Conservation (phyloP, 2,797 vertebrate species). For the Staurois parvus region DNA sequence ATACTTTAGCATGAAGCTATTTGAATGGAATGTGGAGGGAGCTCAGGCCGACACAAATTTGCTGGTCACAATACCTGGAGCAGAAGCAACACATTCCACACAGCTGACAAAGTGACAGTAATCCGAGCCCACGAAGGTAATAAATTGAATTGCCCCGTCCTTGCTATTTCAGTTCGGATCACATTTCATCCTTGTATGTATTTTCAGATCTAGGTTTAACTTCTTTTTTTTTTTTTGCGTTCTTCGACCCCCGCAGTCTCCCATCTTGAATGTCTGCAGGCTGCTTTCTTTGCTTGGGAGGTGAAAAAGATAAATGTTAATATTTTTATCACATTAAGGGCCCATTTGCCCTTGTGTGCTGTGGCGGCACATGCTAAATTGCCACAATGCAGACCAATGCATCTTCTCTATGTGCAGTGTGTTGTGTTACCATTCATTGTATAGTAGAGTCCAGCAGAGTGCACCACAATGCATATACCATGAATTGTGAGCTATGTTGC, state of each 20-base stretch:
- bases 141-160: constrained; percentile 77
- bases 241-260: neutral
- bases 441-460: too few species aligned
- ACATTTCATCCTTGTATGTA: constrained; percentile 71
- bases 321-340: neutral
- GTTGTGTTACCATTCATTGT: too few species aligned
- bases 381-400: too few species aligned
- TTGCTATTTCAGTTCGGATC: constrained; percentile 71
- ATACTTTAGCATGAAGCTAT: constrained; percentile 77
- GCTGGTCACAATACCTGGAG: constrained; percentile 77
- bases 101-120: constrained; percentile 83
- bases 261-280: neutral
- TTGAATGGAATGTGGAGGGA: constrained; percentile 76
- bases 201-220: constrained; percentile 69
- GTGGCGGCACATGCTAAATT: too few species aligned
- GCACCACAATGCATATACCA: too few species aligned
- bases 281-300: neutral
- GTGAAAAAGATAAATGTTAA: neutral
- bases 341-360: too few species aligned
- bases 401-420: too few species aligned
- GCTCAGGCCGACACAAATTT: constrained; percentile 81
- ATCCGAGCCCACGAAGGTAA: constrained; percentile 80
- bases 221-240: constrained; percentile 62
- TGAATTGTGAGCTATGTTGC: too few species aligned
- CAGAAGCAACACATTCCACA: constrained; percentile 79